A percentile compares a stretch with the other conserved stretches of the same genome.
phyloP scores from a whole-genome alignment of 23 tunicate genomes.

The Styela clava region DNA sequence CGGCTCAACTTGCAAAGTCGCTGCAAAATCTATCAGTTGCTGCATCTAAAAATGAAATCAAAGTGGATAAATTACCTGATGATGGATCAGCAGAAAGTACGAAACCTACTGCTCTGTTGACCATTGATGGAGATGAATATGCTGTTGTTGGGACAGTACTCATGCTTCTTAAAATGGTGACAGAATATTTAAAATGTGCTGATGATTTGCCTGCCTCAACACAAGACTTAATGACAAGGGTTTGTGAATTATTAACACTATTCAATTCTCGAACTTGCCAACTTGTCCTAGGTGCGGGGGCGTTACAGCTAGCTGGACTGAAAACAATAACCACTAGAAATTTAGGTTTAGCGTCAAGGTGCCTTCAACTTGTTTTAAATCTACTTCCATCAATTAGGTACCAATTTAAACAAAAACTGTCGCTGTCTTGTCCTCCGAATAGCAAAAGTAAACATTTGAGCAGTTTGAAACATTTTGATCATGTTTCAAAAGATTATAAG shows the following conservation, averaged over 20 bases:
- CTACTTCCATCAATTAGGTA: slow-evolving; percentile 51
- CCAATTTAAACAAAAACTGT: slow-evolving; percentile 47
- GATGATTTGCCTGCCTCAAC: slow-evolving; percentile 78
- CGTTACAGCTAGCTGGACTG: slow-evolving; percentile 68
- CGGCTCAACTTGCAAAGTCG: slow-evolving; percentile 43
- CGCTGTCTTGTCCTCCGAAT: not conserved
- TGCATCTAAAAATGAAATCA: not conserved
- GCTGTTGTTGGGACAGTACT: slow-evolving; percentile 81
- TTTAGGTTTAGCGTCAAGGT: slow-evolving; percentile 81
- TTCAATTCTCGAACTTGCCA: slow-evolving; percentile 92
- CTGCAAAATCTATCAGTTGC: slow-evolving; percentile 31
- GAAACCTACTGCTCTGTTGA: not conserved
- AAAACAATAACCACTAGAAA: slow-evolving; percentile 85
- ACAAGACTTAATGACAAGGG: slow-evolving; percentile 59
- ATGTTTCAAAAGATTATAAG: slow-evolving; percentile 70
- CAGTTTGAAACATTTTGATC: slow-evolving; percentile 68
- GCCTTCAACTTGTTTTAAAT: slow-evolving; percentile 64
- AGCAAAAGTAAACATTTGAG: slow-evolving; percentile 26
- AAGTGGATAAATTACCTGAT: slow-evolving; percentile 17
- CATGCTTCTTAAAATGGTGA: slow-evolving; percentile 65
- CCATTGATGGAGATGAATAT: slow-evolving; percentile 50
- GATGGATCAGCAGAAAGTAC: not conserved
- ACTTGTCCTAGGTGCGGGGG: slow-evolving; percentile 86
- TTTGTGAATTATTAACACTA: slow-evolving; percentile 70
- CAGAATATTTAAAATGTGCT: slow-evolving; percentile 70